Evolutionary conservation across 2,113 vertebrate species (phyloP).

Genomic region (Heliornis fulica): DNA sequence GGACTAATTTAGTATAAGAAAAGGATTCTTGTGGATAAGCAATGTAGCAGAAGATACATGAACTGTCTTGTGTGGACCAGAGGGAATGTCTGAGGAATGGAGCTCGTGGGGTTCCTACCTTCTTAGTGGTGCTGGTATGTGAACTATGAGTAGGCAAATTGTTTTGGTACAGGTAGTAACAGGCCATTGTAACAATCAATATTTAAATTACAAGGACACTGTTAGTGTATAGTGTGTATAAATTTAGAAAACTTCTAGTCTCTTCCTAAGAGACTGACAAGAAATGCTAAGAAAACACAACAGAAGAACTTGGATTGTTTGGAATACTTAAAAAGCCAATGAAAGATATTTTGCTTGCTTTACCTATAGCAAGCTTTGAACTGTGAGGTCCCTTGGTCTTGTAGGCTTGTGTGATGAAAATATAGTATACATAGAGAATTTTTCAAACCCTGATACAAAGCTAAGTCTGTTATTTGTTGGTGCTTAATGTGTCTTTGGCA

Average conservation of each 20-base stretch:
- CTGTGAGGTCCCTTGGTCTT: background rate
- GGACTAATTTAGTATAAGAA: background rate
- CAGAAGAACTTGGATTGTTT: background rate
- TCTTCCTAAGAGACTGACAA: background rate
- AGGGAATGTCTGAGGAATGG: background rate
- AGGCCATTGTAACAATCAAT: background rate
- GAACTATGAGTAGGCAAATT: background rate
- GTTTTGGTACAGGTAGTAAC: background rate
- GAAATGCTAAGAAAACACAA: background rate
- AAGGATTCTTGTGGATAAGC: background rate
- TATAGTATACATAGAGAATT: background rate
- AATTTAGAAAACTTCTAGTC: background rate
- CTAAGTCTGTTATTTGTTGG: background rate
- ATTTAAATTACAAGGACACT: background rate
- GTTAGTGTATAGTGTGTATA: background rate
- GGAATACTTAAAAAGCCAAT: background rate
- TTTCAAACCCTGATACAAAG: background rate
- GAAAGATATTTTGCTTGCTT: background rate
- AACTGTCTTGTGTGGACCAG: background rate
- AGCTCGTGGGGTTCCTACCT: background rate
- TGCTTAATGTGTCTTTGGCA: background rate
- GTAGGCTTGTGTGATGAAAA: background rate
- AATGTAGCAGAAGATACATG: background rate
- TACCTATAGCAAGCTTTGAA: background rate
- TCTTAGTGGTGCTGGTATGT: background rate